A percentile compares a stretch with the other conserved stretches of the same genome.
Evolutionary conservation across 1,140 invertebrate species (phyloP).

Genomic region (Heliconius hewitsoni): DNA sequence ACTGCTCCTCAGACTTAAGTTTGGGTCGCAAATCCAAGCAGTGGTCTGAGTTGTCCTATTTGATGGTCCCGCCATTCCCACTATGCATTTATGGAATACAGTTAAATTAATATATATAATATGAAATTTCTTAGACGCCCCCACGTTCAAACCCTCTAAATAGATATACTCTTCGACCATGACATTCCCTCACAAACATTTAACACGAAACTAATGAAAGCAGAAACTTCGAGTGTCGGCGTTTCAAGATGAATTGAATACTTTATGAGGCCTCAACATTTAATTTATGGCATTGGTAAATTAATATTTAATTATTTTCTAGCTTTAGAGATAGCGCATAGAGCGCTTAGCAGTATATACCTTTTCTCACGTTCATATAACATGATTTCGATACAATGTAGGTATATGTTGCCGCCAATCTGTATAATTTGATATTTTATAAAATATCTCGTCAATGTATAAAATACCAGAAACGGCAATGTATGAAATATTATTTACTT

Average conservation of each 20-base stretch:
- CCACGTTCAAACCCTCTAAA: not conserved
- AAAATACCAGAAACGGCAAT: no score
- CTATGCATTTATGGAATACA: not conserved
- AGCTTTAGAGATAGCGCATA: not conserved
- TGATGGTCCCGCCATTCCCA: no score
- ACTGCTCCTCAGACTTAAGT: no score
- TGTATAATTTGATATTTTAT: no score
- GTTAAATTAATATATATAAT: not conserved
- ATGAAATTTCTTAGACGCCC: not conserved
- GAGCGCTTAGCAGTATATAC: not conserved
- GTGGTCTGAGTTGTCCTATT: no score
- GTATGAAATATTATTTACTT: no score
- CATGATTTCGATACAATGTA: no score
- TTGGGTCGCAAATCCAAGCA: no score
- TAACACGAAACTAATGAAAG: not conserved
- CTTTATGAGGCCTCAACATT: not conserved
- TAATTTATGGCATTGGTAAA: not conserved
- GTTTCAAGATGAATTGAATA: not conserved
- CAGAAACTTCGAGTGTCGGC: not conserved
- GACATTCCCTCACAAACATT: slow-evolving; percentile 1
- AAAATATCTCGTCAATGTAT: no score
- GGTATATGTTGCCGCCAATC: no score
- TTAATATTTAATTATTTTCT: not conserved
- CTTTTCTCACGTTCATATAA: not conserved
- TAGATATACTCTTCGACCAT: not conserved